Evolutionary conservation across 2,797 vertebrate species (phyloP).

Genomic region (Vultur gryphus): DNA sequence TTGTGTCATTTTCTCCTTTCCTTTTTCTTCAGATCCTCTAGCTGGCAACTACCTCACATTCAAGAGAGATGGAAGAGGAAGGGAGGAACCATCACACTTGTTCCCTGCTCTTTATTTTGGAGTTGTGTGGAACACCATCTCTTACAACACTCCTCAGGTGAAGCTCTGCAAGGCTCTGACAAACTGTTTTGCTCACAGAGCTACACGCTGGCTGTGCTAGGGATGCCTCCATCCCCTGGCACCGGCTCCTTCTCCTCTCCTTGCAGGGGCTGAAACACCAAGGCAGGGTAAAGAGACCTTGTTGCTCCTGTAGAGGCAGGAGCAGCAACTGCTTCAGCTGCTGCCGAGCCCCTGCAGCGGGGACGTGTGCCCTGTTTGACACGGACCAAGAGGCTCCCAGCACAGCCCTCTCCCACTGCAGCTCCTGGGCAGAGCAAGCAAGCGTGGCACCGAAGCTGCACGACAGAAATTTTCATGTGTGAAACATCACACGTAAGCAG

Average conservation of each 20-base stretch:
- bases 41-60: not conserved
- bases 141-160: not conserved
- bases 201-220: not conserved
- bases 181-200: not conserved
- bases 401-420: not conserved
- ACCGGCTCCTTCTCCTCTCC: not conserved
- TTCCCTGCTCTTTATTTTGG: not conserved
- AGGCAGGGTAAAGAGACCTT: not conserved
- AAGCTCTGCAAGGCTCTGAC: not conserved
- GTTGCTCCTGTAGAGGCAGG: not conserved
- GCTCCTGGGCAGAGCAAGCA: not conserved
- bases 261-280: not conserved
- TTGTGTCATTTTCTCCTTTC: not conserved
- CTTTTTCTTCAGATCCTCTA: not conserved
- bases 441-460: not conserved
- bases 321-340: not conserved
- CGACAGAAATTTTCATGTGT: not conserved
- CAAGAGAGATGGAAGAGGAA: not conserved
- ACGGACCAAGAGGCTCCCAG: accelerated
- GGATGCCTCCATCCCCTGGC: not conserved
- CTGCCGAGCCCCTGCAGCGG: accelerated
- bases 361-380: accelerated
- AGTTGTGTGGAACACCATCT: not conserved
- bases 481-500: not conserved
- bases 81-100: not conserved